Conservation (phyloP, 2,113 vertebrate species). For the Eublepharis macularius region DNA sequence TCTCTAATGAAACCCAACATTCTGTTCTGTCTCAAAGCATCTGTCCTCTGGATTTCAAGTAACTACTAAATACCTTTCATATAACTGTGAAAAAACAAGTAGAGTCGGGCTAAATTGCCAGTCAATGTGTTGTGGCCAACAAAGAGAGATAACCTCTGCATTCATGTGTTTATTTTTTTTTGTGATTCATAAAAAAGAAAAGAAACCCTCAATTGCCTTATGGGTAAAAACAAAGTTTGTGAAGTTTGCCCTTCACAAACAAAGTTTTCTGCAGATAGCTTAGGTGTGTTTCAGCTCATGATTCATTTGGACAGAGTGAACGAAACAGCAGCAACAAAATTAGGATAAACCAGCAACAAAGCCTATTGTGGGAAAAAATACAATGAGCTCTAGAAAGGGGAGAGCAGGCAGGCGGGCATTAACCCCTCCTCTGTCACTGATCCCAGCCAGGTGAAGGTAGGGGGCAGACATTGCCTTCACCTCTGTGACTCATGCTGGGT, state of each 20-base stretch:
- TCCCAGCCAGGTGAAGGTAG: too few species aligned
- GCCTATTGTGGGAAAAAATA: too few species aligned
- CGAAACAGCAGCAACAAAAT: neutral
- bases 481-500: too few species aligned
- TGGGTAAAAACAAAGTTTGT: too few species aligned
- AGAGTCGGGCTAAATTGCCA: slow-evolving; percentile 10
- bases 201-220: slow-evolving; percentile 32
- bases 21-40: slow-evolving; percentile 48
- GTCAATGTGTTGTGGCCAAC: slow-evolving; percentile 1
- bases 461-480: too few species aligned
- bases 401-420: too few species aligned
- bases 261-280: slow-evolving; percentile 5
- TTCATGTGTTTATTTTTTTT: slow-evolving; percentile 44
- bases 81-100: slow-evolving; percentile 27
- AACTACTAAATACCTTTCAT: neutral
- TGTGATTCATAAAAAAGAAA: slow-evolving; percentile 39
- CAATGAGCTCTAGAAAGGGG: too few species aligned
- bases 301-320: neutral
- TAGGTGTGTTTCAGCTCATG: neutral
- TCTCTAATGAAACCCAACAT: slow-evolving; percentile 54
- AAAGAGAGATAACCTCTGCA: slow-evolving; percentile 20
- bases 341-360: neutral
- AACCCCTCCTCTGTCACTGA: too few species aligned
- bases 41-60: slow-evolving; percentile 32
- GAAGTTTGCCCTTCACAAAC: slow-evolving; percentile 32